Conservation (phyloP, 1,140 invertebrate species). For the Hormaphis cornu region DNA sequence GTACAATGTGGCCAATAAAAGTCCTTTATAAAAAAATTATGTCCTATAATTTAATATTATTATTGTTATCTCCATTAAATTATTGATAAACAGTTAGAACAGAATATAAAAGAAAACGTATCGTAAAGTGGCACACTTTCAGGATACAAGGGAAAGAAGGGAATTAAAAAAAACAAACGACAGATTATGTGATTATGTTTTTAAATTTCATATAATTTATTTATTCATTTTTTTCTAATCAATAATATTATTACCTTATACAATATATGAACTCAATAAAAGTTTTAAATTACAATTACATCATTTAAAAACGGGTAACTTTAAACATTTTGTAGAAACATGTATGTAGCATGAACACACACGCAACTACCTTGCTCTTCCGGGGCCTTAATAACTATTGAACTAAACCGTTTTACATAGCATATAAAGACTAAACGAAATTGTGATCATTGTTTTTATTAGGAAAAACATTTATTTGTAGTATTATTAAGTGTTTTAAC, state of each 20-base stretch:
- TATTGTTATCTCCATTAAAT: no score
- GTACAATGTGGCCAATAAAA: no score
- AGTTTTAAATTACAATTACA: neutral
- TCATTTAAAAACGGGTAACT: slow-evolving; percentile 16
- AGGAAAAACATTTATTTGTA: neutral
- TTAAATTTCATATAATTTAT: slow-evolving; percentile 14
- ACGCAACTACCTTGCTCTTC: no score
- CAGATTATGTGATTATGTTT: neutral
- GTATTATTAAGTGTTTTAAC: neutral
- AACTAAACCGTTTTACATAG: neutral
- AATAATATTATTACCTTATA: neutral
- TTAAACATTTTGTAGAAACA: no score
- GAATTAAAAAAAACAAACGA: neutral
- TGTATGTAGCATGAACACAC: neutral
- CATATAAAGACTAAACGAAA: neutral
- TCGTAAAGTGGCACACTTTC: no score
- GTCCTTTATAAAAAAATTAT: no score
- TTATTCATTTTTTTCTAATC: slow-evolving; percentile 11
- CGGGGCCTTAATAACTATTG: neutral
- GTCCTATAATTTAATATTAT: no score
- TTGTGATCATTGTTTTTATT: neutral
- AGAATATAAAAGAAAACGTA: no score
- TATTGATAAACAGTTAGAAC: no score
- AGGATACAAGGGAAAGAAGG: no score
- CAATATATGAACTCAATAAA: slow-evolving; percentile 3